Percentiles rank a stretch among this genome's conserved stretches.
phyloP scores from a whole-genome alignment of 2,113 vertebrate genomes.

The Caloenas nicobarica region DNA sequence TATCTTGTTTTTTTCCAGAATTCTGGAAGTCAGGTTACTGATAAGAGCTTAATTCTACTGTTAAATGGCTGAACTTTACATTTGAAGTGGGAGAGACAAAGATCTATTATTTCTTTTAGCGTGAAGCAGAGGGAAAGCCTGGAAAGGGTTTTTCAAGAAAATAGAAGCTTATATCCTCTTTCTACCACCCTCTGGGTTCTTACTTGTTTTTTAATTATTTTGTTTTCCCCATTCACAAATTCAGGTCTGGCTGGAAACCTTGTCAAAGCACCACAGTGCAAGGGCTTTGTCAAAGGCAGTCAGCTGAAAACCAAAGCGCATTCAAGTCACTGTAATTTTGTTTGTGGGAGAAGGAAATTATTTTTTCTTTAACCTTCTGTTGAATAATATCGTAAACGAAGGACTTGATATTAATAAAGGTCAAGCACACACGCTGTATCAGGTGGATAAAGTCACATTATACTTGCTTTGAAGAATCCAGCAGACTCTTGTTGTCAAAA shows the following conservation, averaged over 20 bases:
- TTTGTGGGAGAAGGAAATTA: not conserved
- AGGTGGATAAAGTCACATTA: not conserved
- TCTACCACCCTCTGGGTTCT: accelerated
- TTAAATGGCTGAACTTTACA: not conserved
- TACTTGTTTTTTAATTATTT: too few relatives aligned
- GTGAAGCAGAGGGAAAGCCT: not conserved
- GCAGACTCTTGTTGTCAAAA: not conserved
- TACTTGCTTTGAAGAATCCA: not conserved
- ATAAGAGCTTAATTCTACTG: not conserved
- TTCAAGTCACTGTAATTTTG: not conserved
- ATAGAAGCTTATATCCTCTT: not conserved
- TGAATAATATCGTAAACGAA: not conserved
- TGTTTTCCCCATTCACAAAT: not conserved
- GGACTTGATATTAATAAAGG: not conserved
- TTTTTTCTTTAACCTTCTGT: not conserved
- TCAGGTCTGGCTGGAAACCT: not conserved
- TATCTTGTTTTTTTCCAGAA: not conserved
- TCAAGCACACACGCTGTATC: accelerated
- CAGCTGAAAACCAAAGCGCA: not conserved
- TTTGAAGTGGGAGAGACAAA: not conserved
- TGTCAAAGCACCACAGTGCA: not conserved
- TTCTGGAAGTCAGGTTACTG: not conserved
- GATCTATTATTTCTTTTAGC: not conserved
- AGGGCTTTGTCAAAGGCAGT: not conserved
- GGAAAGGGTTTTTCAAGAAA: not conserved